Evolutionary conservation across 2,113 vertebrate species (phyloP), one percentile per base, ranked within the genome.

Genomic region (Protomyctophum bolini): DNA sequence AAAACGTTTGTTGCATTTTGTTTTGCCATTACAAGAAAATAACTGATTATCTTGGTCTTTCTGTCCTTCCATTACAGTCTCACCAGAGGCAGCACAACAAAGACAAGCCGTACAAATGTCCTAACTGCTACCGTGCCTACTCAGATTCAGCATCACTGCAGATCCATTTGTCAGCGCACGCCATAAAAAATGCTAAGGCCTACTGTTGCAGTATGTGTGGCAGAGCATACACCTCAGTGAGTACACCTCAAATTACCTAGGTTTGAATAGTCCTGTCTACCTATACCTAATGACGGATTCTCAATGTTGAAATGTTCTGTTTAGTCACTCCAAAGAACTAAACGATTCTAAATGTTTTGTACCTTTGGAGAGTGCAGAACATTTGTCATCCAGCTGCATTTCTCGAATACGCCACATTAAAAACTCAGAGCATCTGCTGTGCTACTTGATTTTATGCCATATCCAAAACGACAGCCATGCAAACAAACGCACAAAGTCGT

Each of bases 51-150:
- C 50, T 60, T 62, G 10, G 50, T 1, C 64, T 14, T 12, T 46
- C 7, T 74, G n/a, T 2, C 81, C 33, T 60, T 6, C 11, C 51
- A 70, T 1, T 15, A 2, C 91, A 98, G 98, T 99, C 98, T 86
- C 98, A 99, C 92, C 98, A 99, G 94, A 96, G 98, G 83, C 98
- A 99, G 91, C 98, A 99, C 94, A 99, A 99, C 91, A 99, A 99
- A 95, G 98, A 99, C 90, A 99, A 99, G 83, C 98, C 98, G 81
- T 99, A 98, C 89, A 99, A 99, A 92, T 99, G 98, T 95, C 97
- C 98, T 14, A 99, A 99, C 94, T 99, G 98, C 91, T 99, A 98
- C 94, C 95, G 98, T 85, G 97, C 98, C 47, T 99, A 99, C 91
- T 94, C 97, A 0, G 97, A 99, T 94, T 99, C 98, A 0, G 96